Base-by-base conservation (phyloP, 1,140 invertebrate species). In the Drosophila suzukii region DNA sequence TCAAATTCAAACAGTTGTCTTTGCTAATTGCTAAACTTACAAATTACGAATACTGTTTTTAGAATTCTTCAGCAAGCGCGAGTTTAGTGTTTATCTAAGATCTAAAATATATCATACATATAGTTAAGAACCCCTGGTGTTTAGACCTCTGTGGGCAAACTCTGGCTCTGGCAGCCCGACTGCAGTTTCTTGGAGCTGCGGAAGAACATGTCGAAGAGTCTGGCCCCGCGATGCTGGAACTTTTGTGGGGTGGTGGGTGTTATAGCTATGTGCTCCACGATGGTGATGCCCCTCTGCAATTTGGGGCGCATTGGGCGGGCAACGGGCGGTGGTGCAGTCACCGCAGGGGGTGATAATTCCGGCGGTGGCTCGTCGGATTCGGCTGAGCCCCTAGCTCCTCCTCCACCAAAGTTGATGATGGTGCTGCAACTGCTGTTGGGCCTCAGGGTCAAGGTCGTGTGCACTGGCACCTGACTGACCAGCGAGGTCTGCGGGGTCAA, bases 51-150 rank as follows among this genome's bases (percentile, higher is more conserved):
- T 90, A 90, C 85, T 89, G 85, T 89, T 90, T 54, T 84, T 81
- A 86, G 83, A 86, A 89, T 85, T 85, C 84, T 90, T 90, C 85
- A 89, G 85, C 85, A 90, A 90, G 81, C 80, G 81, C 80, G 59
- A 68, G 79, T 73, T 60, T 59, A 61, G 51, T 47, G 56, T 73
- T 41, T 36, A 36, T 41, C n/a, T 78, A 65, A 49, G 15, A 12
- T 24, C 34, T 58, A 39, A 67, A 55, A 17, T 50, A 10, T 44
- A 20, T 46, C 17, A n/a, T 62, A 44, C 7, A 34, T 34, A 34
- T 34, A 34, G 32, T 34, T 34, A 34, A 34, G 32, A 34, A 36
- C 41, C n/a, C 34, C 57, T 13, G 4, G 3, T 59, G 32, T 10
- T 60, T 62, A 91, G 53, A 91, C 90, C 54, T 90, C 90, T 36